Conservation (phyloP, 2,797 vertebrate species). For the Chromobotia macracanthus region DNA sequence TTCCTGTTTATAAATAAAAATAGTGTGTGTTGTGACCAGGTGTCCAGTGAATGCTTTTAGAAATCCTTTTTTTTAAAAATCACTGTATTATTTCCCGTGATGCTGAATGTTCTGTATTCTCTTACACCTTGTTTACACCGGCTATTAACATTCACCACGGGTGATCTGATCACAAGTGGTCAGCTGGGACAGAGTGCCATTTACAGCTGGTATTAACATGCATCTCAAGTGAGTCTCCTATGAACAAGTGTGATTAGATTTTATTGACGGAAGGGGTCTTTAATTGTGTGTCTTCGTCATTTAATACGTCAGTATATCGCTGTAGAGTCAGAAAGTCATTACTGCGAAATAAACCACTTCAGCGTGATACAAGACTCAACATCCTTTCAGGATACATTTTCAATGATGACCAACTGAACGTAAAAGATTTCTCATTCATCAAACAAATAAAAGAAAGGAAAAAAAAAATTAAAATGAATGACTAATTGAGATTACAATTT, state of each 20-base stretch:
- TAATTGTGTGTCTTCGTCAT: neutral
- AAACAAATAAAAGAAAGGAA: too few species aligned
- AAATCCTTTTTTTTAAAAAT: neutral
- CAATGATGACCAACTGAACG: too few species aligned
- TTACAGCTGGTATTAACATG: constrained; percentile 10
- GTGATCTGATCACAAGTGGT: neutral
- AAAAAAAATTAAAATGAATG: too few species aligned
- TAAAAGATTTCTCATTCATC: too few species aligned
- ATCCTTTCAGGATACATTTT: neutral
- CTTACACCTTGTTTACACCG: neutral
- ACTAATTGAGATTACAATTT: too few species aligned
- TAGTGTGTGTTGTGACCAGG: neutral
- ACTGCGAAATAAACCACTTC: neutral
- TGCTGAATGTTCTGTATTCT: neutral
- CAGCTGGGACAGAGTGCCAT: neutral
- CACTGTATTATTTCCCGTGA: neutral
- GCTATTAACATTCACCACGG: neutral
- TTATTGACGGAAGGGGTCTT: neutral
- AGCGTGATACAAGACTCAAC: neutral
- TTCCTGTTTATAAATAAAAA: neutral
- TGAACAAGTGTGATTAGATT: neutral
- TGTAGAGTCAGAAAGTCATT: neutral
- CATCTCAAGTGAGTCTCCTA: neutral
- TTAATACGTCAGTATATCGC: neutral
- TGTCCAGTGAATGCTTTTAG: neutral